phyloP scores from a whole-genome alignment of 1,140 invertebrate species.

The Hetaerina americana region DNA sequence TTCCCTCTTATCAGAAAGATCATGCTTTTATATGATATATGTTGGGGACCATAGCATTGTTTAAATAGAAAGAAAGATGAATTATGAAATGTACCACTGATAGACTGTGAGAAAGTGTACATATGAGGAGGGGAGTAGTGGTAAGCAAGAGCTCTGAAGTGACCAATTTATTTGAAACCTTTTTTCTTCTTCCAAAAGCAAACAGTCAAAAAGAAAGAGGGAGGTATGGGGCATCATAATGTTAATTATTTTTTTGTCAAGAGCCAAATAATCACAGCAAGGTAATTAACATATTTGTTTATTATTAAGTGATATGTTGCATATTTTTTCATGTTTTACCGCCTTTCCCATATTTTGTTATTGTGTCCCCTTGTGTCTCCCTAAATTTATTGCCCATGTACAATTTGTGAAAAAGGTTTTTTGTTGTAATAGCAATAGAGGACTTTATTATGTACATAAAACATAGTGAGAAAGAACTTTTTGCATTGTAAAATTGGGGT shows the following conservation, averaged over 20 bases:
- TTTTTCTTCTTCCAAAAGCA: neutral
- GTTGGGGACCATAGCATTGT: neutral
- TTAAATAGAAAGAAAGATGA: neutral
- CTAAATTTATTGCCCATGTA: neutral
- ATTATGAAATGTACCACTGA: neutral
- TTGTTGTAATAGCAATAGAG: neutral
- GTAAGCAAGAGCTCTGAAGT: neutral
- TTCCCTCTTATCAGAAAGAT: neutral
- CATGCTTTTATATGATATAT: neutral
- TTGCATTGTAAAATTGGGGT: neutral
- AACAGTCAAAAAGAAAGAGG: neutral
- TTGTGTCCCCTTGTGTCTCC: neutral
- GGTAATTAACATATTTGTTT: neutral
- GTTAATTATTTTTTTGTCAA: neutral
- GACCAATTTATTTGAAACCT: too few species aligned
- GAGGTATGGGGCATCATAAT: neutral
- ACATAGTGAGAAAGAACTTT: neutral
- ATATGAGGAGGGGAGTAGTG: neutral
- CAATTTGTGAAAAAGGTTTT: neutral
- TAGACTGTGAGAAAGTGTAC: neutral
- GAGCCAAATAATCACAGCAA: neutral
- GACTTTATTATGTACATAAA: neutral
- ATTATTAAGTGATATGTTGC: neutral
- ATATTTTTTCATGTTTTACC: neutral
- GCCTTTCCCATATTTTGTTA: neutral